These are phyloP conservation scores for Corythornis leucogaster DNA, from an alignment of 2,797 vertebrate genomes.

Conservation along the genomic window DNA sequence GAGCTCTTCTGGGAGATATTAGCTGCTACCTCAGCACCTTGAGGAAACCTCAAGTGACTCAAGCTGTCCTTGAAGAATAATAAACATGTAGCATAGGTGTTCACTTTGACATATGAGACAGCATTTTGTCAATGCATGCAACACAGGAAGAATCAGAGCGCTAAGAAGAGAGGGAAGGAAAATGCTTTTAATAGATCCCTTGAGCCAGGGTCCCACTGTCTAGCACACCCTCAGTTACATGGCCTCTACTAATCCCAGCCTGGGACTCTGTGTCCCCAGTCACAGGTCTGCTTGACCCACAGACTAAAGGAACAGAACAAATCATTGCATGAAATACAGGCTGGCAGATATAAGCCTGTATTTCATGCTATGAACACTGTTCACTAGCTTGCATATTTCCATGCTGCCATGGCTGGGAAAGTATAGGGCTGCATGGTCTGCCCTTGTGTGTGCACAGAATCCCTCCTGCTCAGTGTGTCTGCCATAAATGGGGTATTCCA, in stretches of 20 bases:
- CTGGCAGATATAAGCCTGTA: neutral
- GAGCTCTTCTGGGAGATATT: conserved; percentile 9
- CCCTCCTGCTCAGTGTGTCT: neutral
- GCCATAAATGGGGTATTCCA: neutral
- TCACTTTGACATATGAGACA: neutral
- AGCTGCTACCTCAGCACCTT: neutral
- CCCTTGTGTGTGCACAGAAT: neutral
- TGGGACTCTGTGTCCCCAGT: neutral
- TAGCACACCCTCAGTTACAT: neutral
- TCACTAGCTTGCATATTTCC: neutral
- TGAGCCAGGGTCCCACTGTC: neutral
- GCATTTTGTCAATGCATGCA: neutral
- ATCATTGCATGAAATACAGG: neutral
- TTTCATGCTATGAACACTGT: neutral
- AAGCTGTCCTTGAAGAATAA: conserved; percentile 1
- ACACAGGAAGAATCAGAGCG: neutral
- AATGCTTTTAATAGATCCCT: neutral
- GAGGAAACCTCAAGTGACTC: conserved; percentile 7
- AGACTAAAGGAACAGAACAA: neutral
- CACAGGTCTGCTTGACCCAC: neutral
- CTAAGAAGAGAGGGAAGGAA: neutral
- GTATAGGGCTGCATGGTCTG: neutral
- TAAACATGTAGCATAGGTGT: neutral
- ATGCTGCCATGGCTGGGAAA: neutral
- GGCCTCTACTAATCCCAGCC: neutral